Percentiles rank a stretch among this genome's conserved stretches.
Evolutionary conservation across 1,140 invertebrate species (phyloP).

Genomic region (Tachypleus tridentatus): DNA sequence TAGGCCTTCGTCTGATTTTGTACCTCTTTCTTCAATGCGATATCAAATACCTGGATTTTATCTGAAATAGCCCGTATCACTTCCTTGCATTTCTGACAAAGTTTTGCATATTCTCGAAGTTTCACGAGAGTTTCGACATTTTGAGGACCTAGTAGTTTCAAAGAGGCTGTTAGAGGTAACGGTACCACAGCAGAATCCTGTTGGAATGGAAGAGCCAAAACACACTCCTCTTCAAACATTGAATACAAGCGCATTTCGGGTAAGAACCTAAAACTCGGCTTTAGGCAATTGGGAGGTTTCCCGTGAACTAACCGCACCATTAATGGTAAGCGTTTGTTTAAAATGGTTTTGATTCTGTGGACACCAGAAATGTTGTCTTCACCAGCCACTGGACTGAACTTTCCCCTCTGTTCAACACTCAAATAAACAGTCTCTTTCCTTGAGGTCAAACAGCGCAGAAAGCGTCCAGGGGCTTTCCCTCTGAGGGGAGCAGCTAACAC

Average conservation of each 20-base stretch:
- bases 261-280: slow-evolving; percentile 43
- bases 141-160: slow-evolving; percentile 68
- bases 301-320: slow-evolving; percentile 83
- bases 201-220: slow-evolving; percentile 65
- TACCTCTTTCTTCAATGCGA: slow-evolving; percentile 17
- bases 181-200: slow-evolving; percentile 46
- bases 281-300: slow-evolving; percentile 58
- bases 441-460: slow-evolving; percentile 72
- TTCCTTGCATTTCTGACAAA: slow-evolving; percentile 63
- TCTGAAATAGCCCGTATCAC: slow-evolving; percentile 70
- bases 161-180: slow-evolving; percentile 71
- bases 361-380: slow-evolving; percentile 87
- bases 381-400: slow-evolving; percentile 77
- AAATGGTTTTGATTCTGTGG: slow-evolving; percentile 61
- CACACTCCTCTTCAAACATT: slow-evolving; percentile 63
- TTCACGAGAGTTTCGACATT: slow-evolving; percentile 68
- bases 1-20: slow-evolving; percentile 24
- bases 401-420: slow-evolving; percentile 68
- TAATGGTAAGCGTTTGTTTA: slow-evolving; percentile 74
- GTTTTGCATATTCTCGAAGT: slow-evolving; percentile 62
- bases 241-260: slow-evolving; percentile 67
- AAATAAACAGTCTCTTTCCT: slow-evolving; percentile 71
- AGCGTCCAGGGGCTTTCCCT: slow-evolving; percentile 34
- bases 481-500: background rate
- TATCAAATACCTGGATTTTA: slow-evolving; percentile 47